A percentile compares a stretch with the other conserved stretches of the same genome.
Evolutionary conservation across 2,797 vertebrate genomes (phyloP).

Genomic region (Platalea minor): DNA sequence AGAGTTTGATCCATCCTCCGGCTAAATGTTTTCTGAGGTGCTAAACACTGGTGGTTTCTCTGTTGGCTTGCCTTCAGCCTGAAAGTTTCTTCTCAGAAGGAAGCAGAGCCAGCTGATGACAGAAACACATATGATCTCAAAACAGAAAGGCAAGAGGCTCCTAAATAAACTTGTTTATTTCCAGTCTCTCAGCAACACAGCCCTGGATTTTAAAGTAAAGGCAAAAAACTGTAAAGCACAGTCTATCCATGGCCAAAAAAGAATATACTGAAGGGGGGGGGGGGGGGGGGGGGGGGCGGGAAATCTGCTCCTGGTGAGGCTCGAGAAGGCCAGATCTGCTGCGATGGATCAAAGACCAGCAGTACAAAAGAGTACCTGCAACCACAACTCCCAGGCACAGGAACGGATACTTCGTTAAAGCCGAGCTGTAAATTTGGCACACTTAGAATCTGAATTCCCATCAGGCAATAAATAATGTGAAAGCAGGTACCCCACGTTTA

Average conservation of each 20-base stretch:
- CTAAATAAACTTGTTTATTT: conserved; percentile 50
- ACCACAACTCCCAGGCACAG: not conserved
- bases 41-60: not conserved
- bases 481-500: not conserved
- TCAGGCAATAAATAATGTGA: conserved; percentile 11
- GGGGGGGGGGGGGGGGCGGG: too few relatives aligned
- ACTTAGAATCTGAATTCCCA: not conserved
- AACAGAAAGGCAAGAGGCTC: conserved; percentile 14
- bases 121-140: not conserved
- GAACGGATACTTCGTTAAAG: not conserved
- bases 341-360: not conserved
- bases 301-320: not conserved
- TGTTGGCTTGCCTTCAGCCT: not conserved
- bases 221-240: not conserved
- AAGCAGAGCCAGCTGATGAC: conserved; percentile 30
- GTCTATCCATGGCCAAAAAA: not conserved
- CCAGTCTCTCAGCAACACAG: conserved; percentile 39
- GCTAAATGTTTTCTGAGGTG: not conserved
- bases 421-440: not conserved
- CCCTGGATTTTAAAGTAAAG: conserved; percentile 33
- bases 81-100: not conserved
- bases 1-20: not conserved
- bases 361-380: not conserved
- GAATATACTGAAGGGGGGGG: not conserved
- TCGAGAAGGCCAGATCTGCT: not conserved